Percentiles rank a stretch among this genome's conserved stretches.
Evolutionary conservation across 2,797 vertebrate genomes (phyloP).

Genomic region (Notoglanidium macrostoma): DNA sequence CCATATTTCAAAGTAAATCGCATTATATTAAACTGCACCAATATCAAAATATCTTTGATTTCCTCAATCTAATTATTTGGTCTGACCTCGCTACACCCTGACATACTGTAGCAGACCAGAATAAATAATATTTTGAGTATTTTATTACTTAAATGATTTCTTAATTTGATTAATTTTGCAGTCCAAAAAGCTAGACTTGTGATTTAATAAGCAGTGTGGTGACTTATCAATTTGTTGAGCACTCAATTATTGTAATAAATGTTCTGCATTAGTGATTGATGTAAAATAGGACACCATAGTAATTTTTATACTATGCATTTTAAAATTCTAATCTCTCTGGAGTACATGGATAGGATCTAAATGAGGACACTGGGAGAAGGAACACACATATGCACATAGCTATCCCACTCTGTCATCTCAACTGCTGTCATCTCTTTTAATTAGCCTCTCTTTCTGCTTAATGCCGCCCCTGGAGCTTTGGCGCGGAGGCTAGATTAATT

Average conservation of each 20-base stretch:
- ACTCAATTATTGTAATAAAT: conserved; percentile 24
- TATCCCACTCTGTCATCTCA: conserved; percentile 46
- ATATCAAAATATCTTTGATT: background rate
- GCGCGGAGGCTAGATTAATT: conserved; percentile 46
- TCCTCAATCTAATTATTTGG: background rate
- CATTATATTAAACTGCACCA: background rate
- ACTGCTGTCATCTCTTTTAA: conserved; percentile 54
- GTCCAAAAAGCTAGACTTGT: background rate
- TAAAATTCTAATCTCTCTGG: conserved; percentile 29
- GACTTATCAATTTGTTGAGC: background rate
- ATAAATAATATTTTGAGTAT: background rate
- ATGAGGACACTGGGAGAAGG: conserved; percentile 40
- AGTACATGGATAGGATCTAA: conserved; percentile 29
- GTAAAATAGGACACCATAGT: conserved; percentile 36
- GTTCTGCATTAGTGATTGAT: conserved; percentile 25
- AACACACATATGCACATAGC: conserved; percentile 18
- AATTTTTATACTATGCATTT: conserved; percentile 32
- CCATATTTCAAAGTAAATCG: background rate
- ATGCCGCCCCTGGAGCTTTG: conserved; percentile 46
- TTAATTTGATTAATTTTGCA: background rate
- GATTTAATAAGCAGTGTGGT: background rate
- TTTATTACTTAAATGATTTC: background rate
- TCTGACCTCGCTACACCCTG: background rate
- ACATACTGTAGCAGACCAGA: background rate
- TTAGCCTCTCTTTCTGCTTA: conserved; percentile 52